Conservation (phyloP, 2,797 vertebrate genomes). For the Falco peregrinus region DNA sequence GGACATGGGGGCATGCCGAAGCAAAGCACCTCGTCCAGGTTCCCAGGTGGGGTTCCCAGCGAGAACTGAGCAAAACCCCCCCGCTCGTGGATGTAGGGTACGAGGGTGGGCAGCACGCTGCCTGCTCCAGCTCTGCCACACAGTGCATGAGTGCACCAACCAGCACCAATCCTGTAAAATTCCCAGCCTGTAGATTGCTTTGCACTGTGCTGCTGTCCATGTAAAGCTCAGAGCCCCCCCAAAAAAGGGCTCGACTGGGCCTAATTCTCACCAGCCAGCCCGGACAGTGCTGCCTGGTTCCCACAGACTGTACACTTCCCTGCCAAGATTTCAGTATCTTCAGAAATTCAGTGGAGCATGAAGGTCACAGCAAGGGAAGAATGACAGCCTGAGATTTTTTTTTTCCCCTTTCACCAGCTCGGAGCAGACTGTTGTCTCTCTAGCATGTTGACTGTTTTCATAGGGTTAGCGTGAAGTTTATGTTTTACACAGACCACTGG, state of each 20-base stretch:
- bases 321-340: conserved; percentile 78
- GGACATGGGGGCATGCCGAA: accelerated
- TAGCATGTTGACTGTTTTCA: conserved; percentile 58
- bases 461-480: conserved; percentile 63
- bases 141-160: accelerated
- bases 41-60: neutral
- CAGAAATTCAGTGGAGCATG: conserved; percentile 73
- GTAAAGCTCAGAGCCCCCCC: neutral
- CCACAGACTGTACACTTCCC: conserved; percentile 75
- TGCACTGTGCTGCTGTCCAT: neutral
- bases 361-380: conserved; percentile 74
- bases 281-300: conserved; percentile 59
- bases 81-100: accelerated
- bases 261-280: conserved; percentile 32
- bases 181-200: neutral
- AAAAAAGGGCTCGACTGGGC: neutral
- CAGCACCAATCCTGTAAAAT: neutral
- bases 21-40: accelerated
- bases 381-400: conserved; percentile 68
- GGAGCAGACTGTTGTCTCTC: conserved; percentile 55
- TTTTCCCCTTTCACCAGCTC: conserved; percentile 45
- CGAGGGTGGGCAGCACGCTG: neutral
- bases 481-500: conserved; percentile 57
- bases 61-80: neutral
- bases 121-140: accelerated